A percentile compares a stretch with the other conserved stretches of the same genome.
Conservation (phyloP, 2,888 invertebrate species). For the Entomobrya multifasciata region DNA sequence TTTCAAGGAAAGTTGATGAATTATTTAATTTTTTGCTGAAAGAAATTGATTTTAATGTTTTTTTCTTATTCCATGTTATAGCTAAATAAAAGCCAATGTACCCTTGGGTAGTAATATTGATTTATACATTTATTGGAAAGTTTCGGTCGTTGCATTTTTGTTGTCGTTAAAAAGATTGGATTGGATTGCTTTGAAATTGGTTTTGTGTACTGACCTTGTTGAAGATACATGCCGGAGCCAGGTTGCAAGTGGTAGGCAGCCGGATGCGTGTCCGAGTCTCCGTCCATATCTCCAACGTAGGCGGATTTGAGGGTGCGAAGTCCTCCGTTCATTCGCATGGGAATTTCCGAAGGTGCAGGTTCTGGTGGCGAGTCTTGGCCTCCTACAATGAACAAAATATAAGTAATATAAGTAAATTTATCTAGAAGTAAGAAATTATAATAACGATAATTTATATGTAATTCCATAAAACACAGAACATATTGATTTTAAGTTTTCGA, state of each 20-base stretch:
- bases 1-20: conserved; percentile 15
- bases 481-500: background rate
- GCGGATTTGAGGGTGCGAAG: conserved; percentile 77
- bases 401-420: too few species aligned
- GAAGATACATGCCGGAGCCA: conserved; percentile 78
- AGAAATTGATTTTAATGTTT: conserved; percentile 52
- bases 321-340: conserved; percentile 79
- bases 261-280: conserved; percentile 74
- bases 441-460: too few species aligned
- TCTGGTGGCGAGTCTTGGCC: conserved; percentile 79
- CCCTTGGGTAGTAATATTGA: too few species aligned
- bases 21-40: background rate
- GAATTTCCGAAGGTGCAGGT: conserved; percentile 79
- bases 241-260: conserved; percentile 79
- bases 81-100: too few species aligned
- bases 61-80: too few species aligned
- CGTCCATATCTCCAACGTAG: conserved; percentile 76
- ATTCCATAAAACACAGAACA: too few species aligned
- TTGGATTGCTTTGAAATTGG: background rate
- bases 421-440: too few species aligned
- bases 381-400: conserved; percentile 70
- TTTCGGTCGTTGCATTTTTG: too few species aligned
- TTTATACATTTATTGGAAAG: too few species aligned
- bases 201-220: conserved; percentile 76
- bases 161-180: background rate